Base-by-base conservation (phyloP, 1,140 invertebrate genomes). In the Drosophila insularis region DNA sequence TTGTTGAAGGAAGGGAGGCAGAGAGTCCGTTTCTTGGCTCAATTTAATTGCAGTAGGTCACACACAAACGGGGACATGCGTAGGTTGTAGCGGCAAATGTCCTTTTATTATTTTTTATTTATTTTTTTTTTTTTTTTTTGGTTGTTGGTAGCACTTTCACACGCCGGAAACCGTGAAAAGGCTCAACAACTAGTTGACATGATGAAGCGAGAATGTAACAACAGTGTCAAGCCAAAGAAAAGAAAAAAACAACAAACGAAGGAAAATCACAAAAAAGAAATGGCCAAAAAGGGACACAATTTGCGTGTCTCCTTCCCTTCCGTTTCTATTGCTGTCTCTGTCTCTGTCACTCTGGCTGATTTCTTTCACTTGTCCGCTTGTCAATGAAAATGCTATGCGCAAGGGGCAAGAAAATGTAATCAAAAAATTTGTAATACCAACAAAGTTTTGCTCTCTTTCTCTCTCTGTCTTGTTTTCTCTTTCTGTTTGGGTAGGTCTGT, bases 341-440 rank as follows among this genome's bases (percentile, higher is more conserved):
- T 69, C 54, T 76, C 65, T 63, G 65, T 63, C 62, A 50, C 17
- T 21, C 43, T 50, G 17, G 17, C 17, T 21, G 43, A 46, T 46
- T 46, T 2, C 14, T 46, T 46, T 46, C 14, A 19, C 14, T 17
- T 46, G 43, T 50, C 43, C 43, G 65, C 68, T 63, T 76, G 74
- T 65, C 76, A 76, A 65, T 79, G 76, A 66, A 79, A 79, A 76
- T 50, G 69, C 74, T 66, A 62, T 50, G 72, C 63, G 68, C 63
- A 76, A 56, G 58, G 54, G 73, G 58, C 74, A 72, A 79, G 74
- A 79, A 79, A 79, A 79, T 79, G 74, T 76, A 79, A 79, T 79
- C 77, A 80, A 80, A 80, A 80, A 80, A 80, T 77, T 78, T 78
- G 70, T 80, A 77, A 74, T 74, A 67, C 78, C 78, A 80, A 74